Conservation (phyloP, 1,140 invertebrate genomes). For the Aphelinus atriplicis region DNA sequence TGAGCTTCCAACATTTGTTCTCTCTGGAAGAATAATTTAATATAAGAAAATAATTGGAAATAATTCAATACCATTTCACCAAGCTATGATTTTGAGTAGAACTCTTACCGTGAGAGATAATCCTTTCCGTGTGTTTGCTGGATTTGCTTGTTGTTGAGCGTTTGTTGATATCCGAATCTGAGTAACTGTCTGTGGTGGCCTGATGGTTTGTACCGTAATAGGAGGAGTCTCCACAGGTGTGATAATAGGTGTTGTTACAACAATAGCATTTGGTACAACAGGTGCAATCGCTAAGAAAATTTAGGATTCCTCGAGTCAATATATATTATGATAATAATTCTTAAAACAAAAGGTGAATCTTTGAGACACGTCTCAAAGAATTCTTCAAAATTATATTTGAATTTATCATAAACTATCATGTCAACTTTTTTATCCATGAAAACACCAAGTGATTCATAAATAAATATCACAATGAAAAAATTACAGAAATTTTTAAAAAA, state of each 20-base stretch:
- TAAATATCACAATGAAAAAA: no score
- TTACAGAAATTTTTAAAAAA: constrained; percentile 18
- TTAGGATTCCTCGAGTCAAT: no score
- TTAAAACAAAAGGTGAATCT: no score
- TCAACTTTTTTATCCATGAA: no score
- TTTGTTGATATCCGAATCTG: constrained; percentile 69
- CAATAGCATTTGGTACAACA: constrained; percentile 48
- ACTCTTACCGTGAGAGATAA: constrained; percentile 81
- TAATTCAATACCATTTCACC: constrained; percentile 3
- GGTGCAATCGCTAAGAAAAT: no score
- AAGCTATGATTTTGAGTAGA: constrained; percentile 18
- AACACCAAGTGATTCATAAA: no score
- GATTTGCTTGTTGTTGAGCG: constrained; percentile 63
- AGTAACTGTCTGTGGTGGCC: constrained; percentile 66
- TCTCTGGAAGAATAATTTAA: constrained; percentile 69
- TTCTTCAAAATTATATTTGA: no score
- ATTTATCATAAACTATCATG: no score
- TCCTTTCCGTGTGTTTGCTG: constrained; percentile 73
- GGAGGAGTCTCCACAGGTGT: constrained; percentile 56
- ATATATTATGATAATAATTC: no score
- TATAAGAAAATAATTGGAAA: constrained; percentile 19
- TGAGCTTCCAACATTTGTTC: constrained; percentile 97
- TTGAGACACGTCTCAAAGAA: no score
- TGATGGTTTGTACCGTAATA: constrained; percentile 60
- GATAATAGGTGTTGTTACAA: constrained; percentile 53